Conservation (phyloP, 2,113 vertebrate species). For the Acinonyx jubatus region DNA sequence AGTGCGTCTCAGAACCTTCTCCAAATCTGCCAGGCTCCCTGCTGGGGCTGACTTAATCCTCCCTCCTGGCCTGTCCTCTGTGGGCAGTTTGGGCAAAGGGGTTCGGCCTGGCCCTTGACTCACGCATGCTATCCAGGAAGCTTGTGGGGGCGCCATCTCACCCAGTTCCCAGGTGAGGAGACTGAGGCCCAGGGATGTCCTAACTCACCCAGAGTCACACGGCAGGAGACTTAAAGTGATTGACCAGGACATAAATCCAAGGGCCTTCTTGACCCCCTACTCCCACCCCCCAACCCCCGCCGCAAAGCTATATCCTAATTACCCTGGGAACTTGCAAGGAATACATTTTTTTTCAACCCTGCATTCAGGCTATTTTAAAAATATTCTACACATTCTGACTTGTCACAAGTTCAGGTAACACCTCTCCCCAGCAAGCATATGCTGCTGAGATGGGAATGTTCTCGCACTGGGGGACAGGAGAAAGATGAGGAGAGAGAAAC, state of each 20-base stretch:
- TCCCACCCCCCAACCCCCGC: neutral
- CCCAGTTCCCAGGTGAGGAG: neutral
- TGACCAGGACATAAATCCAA: neutral
- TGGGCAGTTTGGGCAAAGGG: neutral
- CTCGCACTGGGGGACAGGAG: fast-evolving
- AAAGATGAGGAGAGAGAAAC: fast-evolving
- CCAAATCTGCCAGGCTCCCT: neutral
- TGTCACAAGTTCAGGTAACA: neutral
- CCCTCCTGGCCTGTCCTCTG: neutral
- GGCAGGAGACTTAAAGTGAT: neutral
- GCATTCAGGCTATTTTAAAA: neutral
- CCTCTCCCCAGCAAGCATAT: neutral
- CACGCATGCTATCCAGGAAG: neutral
- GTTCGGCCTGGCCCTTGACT: neutral
- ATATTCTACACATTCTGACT: neutral
- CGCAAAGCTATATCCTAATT: neutral
- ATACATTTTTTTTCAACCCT: neutral
- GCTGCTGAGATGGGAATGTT: no score
- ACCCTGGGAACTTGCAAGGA: neutral
- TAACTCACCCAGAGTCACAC: neutral
- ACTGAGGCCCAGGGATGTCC: neutral
- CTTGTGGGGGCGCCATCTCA: neutral
- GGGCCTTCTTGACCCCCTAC: neutral
- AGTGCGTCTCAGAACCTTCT: neutral
- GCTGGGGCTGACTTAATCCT: neutral